phyloP scores from a whole-genome alignment of 1,140 invertebrate genomes.

The Macrobrachium nipponense region DNA sequence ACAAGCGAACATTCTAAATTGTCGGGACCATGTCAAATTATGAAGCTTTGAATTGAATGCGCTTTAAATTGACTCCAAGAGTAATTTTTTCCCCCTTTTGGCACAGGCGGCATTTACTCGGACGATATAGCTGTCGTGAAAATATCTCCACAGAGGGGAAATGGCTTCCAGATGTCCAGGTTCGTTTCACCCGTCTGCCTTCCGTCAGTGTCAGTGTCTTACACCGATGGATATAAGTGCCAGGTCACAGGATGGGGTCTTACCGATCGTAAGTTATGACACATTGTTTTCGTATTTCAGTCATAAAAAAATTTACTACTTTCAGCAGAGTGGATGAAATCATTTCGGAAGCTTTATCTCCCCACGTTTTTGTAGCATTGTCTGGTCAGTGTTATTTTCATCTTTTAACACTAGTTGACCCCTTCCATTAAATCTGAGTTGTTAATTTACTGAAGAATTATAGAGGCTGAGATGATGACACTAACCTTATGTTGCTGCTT shows the following conservation, averaged over 20 bases:
- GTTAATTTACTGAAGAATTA: too few species aligned
- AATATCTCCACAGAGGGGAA: constrained; percentile 28
- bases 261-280: constrained; percentile 40
- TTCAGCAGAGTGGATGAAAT: too few species aligned
- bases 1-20: background rate
- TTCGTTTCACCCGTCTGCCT: constrained; percentile 60
- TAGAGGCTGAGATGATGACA: too few species aligned
- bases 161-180: constrained; percentile 50
- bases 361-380: too few species aligned
- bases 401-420: too few species aligned
- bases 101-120: constrained; percentile 44
- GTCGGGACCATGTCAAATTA: background rate
- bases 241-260: constrained; percentile 83
- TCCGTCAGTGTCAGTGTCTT: constrained; percentile 26
- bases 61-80: background rate
- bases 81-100: background rate
- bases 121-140: constrained; percentile 61
- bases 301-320: too few species aligned
- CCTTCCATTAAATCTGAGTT: too few species aligned
- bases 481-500: too few species aligned
- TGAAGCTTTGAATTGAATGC: background rate
- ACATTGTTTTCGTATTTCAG: background rate
- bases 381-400: too few species aligned
- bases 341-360: too few species aligned
- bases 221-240: constrained; percentile 72